These are phyloP conservation scores for Oithona nana DNA, from an alignment of 2,888 invertebrate species.

Conservation along the genomic window DNA sequence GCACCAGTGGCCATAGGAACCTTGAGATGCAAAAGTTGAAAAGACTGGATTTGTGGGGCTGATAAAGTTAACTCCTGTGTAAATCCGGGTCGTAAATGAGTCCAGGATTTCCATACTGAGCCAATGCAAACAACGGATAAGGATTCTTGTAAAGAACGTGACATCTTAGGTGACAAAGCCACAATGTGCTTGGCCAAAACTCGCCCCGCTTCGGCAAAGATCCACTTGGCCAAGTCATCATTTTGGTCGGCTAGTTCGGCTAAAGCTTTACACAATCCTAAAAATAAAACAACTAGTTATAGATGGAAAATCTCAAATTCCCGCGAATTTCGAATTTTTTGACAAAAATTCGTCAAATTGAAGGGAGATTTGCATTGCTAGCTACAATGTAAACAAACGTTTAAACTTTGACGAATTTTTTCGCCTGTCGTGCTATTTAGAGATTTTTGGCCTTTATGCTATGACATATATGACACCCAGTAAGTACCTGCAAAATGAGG, in stretches of 20 bases:
- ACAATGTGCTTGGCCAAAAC: constrained; percentile 44
- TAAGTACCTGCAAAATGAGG: constrained; percentile 50
- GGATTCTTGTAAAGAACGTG: constrained; percentile 23
- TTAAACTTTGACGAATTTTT: no score
- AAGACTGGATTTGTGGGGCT: constrained; percentile 30
- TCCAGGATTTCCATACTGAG: constrained; percentile 88
- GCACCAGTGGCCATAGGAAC: constrained; percentile 67
- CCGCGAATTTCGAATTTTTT: no score
- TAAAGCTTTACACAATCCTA: constrained; percentile 50
- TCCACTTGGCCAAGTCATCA: constrained; percentile 47
- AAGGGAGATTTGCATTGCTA: no score
- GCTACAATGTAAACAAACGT: no score
- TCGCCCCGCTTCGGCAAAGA: constrained; percentile 50
- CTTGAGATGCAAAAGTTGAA: constrained; percentile 46
- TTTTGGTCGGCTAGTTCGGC: constrained; percentile 42
- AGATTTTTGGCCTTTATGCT: no score
- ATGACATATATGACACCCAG: no score
- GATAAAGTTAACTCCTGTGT: constrained; percentile 32
- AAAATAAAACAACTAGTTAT: no score
- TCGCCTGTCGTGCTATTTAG: no score
- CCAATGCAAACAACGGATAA: constrained; percentile 53
- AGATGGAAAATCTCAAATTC: no score
- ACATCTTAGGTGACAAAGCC: constrained; percentile 42
- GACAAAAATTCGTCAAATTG: no score
- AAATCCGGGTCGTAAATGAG: constrained; percentile 50